Evolutionary conservation across 2,888 invertebrate genomes (phyloP).

Genomic region (Exocentrus adspersus): DNA sequence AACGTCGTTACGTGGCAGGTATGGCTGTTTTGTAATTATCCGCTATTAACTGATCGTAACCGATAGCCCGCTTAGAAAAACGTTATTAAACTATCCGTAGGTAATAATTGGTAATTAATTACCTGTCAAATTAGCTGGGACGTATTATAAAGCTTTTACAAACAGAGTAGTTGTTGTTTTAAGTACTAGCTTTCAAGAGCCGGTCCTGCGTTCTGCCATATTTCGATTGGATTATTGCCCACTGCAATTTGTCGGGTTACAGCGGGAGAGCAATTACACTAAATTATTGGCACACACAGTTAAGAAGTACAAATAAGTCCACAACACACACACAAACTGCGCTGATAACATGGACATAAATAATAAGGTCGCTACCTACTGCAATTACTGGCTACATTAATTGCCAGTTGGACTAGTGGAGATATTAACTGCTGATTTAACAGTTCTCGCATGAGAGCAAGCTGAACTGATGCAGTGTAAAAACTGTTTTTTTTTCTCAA

Average conservation of each 20-base stretch:
- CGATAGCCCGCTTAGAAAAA: background rate
- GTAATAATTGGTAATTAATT: background rate
- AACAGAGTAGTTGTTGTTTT: no score
- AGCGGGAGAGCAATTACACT: conserved; percentile 32
- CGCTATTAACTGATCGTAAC: background rate
- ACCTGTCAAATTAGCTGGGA: background rate
- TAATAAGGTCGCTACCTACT: conserved; percentile 47
- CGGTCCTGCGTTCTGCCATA: background rate
- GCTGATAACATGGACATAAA: conserved; percentile 43
- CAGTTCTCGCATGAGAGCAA: conserved; percentile 40
- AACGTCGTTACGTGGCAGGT: background rate
- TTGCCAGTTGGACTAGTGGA: conserved; percentile 43
- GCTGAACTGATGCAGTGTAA: no score
- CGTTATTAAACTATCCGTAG: background rate
- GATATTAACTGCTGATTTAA: conserved; percentile 45
- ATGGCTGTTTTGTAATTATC: background rate
- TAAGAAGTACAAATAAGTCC: conserved; percentile 45
- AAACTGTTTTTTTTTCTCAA: background rate
- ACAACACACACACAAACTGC: conserved; percentile 34
- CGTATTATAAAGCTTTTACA: no score
- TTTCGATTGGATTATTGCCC: background rate
- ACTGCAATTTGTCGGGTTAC: conserved; percentile 25
- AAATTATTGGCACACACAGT: conserved; percentile 30
- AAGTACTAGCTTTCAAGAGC: no score
- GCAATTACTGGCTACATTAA: conserved; percentile 49